Base-by-base conservation (phyloP, 2,888 invertebrate species). In the Pristionchus arcanus region DNA sequence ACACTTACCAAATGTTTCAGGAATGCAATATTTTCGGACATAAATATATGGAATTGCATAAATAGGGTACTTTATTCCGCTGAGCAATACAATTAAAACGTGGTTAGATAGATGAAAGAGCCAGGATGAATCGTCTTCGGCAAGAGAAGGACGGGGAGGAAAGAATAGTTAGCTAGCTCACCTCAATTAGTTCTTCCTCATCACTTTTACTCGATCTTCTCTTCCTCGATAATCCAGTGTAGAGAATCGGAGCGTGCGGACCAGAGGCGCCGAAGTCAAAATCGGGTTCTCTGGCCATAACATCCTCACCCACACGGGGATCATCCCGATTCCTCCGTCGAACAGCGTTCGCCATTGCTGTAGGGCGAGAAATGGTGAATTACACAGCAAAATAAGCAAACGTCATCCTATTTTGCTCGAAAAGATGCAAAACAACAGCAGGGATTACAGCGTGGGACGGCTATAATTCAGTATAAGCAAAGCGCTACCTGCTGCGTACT, bases 231-330 rank as follows among this genome's bases (percentile, higher is more conserved):
- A 53, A 16, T 31, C 87, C 87, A 53, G 31, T 71, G 74, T 87
- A 87, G 34, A 88, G 49, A 42, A 88, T 74, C 34, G 87, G 87
- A 11, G 87, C 87, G 28, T 88, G 87, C 15, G 87, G 87, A 53
- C 87, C 87, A 83, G 92, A 91, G 16, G 91, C 90, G 63, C 92
- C 91, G 63, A 92, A 91, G 66, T 94, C 94, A 31, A 93, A 92
- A 15, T 93, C 93, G 28, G 94, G 93, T 92, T 95, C 94, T 59
- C 90, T 90, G 5, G 95, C 95, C 92, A 95, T 93, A 42, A 95
- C 91, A 91, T 95, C 94, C 90, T 95, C 94, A 21, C 92, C 92
- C 4, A 90, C 87, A 9, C 90, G 85, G 16, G 25, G 87, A 19
- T 90, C 90, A n/a, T 87, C 90, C 53, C 91, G 91, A 84, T 91